Evolutionary conservation across 30 jellyfish, hydroid and myxozoan genomes (phyloP).

Genomic region (Cassiopea andromeda): DNA sequence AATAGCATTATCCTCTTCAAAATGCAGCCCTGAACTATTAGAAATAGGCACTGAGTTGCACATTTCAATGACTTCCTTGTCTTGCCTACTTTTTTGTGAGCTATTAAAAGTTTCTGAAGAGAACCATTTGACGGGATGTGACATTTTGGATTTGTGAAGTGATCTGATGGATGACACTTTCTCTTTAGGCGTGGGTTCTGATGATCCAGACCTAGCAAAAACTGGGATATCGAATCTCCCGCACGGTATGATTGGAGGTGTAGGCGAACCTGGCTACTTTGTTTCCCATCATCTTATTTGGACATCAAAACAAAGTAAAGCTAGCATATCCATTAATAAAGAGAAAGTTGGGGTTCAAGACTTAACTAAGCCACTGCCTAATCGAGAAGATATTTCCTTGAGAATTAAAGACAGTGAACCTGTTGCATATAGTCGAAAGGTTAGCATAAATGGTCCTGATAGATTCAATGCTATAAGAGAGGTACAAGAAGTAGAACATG

Average conservation of each 20-base stretch:
- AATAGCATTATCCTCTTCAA: too few relatives aligned
- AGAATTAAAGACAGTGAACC: background rate
- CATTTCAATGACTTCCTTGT: too few relatives aligned
- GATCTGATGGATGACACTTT: constrained; percentile 22
- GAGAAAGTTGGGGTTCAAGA: background rate
- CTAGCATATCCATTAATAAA: background rate
- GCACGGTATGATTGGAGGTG: constrained; percentile 44
- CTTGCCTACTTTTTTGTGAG: too few relatives aligned
- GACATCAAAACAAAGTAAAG: background rate
- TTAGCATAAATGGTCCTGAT: background rate
- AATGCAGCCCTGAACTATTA: too few relatives aligned
- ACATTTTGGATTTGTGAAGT: background rate
- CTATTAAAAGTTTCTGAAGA: background rate
- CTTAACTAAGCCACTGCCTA: background rate
- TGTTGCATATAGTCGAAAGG: background rate
- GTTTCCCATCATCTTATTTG: constrained; percentile 2
- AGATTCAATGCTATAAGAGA: background rate
- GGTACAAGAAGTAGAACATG: background rate
- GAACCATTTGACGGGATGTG: background rate
- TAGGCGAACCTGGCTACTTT: constrained; percentile 49
- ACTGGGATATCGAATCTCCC: background rate
- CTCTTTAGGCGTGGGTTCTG: constrained; percentile 29
- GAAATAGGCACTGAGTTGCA: too few relatives aligned
- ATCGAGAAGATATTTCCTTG: background rate
- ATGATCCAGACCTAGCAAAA: background rate